Percentiles rank a stretch among this genome's conserved stretches.
These are phyloP conservation scores for Neodiprion virginianus DNA, from an alignment of 1,140 invertebrate species.

Conservation along the genomic window DNA sequence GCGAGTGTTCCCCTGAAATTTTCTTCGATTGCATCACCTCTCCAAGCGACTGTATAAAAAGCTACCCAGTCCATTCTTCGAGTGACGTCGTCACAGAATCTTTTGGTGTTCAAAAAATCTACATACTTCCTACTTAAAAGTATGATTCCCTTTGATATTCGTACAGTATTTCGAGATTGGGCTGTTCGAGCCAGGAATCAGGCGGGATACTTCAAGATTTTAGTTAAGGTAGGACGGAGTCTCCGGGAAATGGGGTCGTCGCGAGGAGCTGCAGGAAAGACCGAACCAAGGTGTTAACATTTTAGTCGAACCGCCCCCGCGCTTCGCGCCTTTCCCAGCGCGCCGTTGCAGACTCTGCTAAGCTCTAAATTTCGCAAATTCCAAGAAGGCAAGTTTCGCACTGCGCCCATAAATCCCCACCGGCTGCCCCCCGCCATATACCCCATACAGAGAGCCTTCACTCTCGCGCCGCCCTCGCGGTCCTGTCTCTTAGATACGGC, in stretches of 20 bases:
- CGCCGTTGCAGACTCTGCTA: neutral
- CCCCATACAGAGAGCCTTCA: neutral
- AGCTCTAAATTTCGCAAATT: slow-evolving; percentile 7
- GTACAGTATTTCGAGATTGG: too few relatives aligned
- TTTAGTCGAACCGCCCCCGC: neutral
- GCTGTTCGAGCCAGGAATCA: too few relatives aligned
- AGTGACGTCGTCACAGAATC: too few relatives aligned
- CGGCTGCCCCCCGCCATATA: neutral
- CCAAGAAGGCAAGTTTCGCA: slow-evolving; percentile 5
- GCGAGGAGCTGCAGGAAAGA: neutral
- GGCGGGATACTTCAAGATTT: neutral
- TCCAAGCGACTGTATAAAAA: too few relatives aligned
- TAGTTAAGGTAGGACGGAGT: neutral
- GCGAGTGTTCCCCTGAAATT: too few relatives aligned
- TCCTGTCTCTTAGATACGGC: neutral
- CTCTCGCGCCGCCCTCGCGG: neutral
- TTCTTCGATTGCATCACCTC: too few relatives aligned
- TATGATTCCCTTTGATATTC: too few relatives aligned
- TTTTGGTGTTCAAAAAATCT: too few relatives aligned
- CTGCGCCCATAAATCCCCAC: neutral
- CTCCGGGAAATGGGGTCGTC: neutral
- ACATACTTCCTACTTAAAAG: too few relatives aligned
- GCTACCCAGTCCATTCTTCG: too few relatives aligned
- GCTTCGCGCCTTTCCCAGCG: neutral
- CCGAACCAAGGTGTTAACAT: slow-evolving; percentile 1